phyloP scores from a whole-genome alignment of 92 coral and sea anemone genomes.

The Epizoanthus ramosus region DNA sequence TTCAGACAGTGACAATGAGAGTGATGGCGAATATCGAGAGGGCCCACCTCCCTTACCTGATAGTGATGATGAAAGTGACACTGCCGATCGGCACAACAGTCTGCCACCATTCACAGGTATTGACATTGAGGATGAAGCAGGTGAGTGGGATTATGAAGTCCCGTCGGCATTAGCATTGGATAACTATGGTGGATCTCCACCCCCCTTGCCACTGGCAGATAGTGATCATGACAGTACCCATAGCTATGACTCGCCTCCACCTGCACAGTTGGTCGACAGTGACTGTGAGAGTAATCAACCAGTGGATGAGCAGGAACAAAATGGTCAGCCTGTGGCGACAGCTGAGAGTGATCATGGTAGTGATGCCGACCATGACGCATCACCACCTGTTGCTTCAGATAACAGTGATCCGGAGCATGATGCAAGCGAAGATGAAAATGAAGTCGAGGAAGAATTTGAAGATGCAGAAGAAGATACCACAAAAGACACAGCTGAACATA shows the following conservation, averaged over 20 bases:
- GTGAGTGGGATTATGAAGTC: slow-evolving; percentile 43
- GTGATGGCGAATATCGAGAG: slow-evolving; percentile 55
- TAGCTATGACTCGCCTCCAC: slow-evolving; percentile 6
- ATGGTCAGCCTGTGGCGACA: background rate
- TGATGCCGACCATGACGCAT: background rate
- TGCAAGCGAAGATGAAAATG: background rate
- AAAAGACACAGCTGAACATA: background rate
- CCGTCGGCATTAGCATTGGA: background rate
- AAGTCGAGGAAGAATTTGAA: slow-evolving; percentile 20
- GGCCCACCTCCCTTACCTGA: slow-evolving; percentile 82
- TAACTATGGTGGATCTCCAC: slow-evolving; percentile 7
- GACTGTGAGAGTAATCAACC: slow-evolving; percentile 29
- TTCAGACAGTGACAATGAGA: slow-evolving; percentile 62
- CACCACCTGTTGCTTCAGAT: background rate
- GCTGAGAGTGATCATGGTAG: background rate
- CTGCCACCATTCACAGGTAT: slow-evolving; percentile 22
- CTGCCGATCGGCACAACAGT: slow-evolving; percentile 38
- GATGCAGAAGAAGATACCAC: slow-evolving; percentile 24
- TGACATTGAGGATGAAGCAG: slow-evolving; percentile 21
- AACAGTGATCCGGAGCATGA: slow-evolving; percentile 15
- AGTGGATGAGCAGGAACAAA: slow-evolving; percentile 16
- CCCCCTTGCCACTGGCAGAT: slow-evolving; percentile 37
- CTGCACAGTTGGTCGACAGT: slow-evolving; percentile 20
- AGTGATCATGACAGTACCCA: slow-evolving; percentile 28
- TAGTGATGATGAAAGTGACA: slow-evolving; percentile 72